phyloP scores from a whole-genome alignment of 2,797 vertebrate genomes.

The Chaetophractus vellerosus region DNA sequence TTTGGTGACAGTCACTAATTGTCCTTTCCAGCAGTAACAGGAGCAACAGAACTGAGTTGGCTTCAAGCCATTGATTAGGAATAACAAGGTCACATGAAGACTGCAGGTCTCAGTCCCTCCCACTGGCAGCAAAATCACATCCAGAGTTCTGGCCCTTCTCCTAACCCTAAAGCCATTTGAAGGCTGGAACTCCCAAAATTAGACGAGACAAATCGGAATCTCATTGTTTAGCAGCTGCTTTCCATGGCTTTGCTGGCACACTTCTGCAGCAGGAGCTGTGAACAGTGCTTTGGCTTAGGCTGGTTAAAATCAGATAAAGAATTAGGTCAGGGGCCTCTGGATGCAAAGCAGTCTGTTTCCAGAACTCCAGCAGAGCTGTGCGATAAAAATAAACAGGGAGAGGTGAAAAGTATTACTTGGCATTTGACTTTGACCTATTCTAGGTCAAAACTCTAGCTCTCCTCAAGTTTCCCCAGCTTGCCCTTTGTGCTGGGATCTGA shows the following conservation, averaged over 20 bases:
- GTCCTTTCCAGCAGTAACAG: background rate
- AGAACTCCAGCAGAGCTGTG: conserved; percentile 37
- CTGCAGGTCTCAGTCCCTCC: background rate
- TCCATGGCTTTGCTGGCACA: background rate
- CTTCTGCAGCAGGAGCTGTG: background rate
- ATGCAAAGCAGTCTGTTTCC: conserved; percentile 64
- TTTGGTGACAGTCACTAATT: conserved; percentile 32
- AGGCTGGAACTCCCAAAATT: background rate
- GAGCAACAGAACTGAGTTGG: conserved; percentile 5
- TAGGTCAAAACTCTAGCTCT: conserved; percentile 30
- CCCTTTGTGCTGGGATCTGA: background rate
- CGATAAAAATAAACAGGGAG: conserved; percentile 68
- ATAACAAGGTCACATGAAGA: background rate
- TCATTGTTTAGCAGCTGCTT: background rate
- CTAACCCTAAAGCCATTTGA: background rate
- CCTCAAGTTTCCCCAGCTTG: background rate
- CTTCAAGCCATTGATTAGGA: background rate
- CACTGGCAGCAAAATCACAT: background rate
- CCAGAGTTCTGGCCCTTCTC: background rate
- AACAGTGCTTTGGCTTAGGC: conserved; percentile 69
- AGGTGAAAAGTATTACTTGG: background rate
- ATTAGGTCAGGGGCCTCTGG: conserved; percentile 79
- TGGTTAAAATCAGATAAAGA: conserved; percentile 80
- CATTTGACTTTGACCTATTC: conserved; percentile 24
- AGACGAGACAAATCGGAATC: background rate